Evolutionary conservation across 1,140 invertebrate species (phyloP).

Genomic region (Pissodes strobi): DNA sequence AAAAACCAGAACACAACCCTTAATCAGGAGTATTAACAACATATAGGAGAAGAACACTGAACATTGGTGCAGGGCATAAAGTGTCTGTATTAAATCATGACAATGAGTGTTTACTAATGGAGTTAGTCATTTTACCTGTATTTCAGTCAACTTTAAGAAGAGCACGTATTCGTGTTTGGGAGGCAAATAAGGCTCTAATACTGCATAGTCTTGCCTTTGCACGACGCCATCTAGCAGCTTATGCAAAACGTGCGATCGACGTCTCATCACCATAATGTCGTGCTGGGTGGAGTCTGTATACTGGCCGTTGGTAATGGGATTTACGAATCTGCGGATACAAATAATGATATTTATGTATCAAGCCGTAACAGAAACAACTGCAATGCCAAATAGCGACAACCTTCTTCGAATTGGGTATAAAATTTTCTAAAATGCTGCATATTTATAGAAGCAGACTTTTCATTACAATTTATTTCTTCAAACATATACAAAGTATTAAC

Average conservation of each 20-base stretch:
- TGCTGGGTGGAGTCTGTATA: constrained; percentile 76
- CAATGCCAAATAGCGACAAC: no score
- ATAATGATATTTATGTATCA: no score
- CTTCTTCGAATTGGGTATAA: no score
- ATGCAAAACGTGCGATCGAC: constrained; percentile 77
- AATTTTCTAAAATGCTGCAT: no score
- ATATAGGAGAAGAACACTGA: not conserved
- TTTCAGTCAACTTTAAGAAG: constrained; percentile 71
- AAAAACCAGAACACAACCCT: no score
- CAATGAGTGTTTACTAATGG: constrained; percentile 38
- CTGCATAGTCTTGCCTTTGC: constrained; percentile 78
- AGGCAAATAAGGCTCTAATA: constrained; percentile 81
- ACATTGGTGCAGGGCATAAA: no score
- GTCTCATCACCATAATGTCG: constrained; percentile 82
- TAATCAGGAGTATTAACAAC: no score
- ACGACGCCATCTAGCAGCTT: constrained; percentile 82
- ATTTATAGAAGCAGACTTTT: no score
- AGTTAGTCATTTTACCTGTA: constrained; percentile 62
- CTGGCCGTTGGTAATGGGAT: constrained; percentile 86
- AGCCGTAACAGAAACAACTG: not conserved
- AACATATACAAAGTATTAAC: no score
- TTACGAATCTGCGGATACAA: constrained; percentile 74
- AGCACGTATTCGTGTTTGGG: constrained; percentile 88
- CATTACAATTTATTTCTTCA: no score
- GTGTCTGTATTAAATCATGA: not conserved